Percentiles rank a stretch among this genome's conserved stretches.
Evolutionary conservation across 2,113 vertebrate species (phyloP).

Genomic region (Silurus meridionalis): DNA sequence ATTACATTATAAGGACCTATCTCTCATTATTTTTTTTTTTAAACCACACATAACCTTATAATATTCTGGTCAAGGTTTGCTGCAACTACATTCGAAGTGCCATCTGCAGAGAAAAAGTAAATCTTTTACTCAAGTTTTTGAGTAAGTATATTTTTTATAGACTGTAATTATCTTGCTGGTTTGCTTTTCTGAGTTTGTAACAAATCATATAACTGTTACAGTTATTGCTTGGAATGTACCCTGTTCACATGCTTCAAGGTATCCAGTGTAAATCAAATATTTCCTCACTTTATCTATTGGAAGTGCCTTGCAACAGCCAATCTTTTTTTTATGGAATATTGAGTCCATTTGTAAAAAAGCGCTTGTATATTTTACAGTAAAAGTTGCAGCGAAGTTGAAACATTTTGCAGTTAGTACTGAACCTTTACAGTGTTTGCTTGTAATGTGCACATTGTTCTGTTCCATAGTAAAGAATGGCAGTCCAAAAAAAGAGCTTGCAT

Average conservation of each 20-base stretch:
- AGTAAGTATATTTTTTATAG: too few species aligned
- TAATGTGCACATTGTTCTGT: neutral
- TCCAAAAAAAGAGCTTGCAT: conserved; percentile 13
- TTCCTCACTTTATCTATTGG: neutral
- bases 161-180: too few species aligned
- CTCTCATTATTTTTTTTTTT: neutral
- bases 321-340: neutral
- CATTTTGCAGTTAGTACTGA: neutral
- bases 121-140: neutral
- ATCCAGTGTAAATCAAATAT: neutral
- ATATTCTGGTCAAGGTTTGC: neutral
- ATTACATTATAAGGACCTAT: neutral
- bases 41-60: neutral
- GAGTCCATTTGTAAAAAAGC: neutral
- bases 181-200: too few species aligned
- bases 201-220: neutral
- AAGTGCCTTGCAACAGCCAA: too few species aligned
- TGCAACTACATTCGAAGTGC: neutral
- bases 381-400: conserved; percentile 14
- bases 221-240: neutral
- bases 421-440: neutral
- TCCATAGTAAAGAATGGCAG: conserved; percentile 5
- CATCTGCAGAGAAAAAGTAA: neutral
- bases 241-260: neutral
- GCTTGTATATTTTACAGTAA: conserved; percentile 15